phyloP scores from a whole-genome alignment of 2,797 vertebrate genomes.

The Rhyacichthys aspro region DNA sequence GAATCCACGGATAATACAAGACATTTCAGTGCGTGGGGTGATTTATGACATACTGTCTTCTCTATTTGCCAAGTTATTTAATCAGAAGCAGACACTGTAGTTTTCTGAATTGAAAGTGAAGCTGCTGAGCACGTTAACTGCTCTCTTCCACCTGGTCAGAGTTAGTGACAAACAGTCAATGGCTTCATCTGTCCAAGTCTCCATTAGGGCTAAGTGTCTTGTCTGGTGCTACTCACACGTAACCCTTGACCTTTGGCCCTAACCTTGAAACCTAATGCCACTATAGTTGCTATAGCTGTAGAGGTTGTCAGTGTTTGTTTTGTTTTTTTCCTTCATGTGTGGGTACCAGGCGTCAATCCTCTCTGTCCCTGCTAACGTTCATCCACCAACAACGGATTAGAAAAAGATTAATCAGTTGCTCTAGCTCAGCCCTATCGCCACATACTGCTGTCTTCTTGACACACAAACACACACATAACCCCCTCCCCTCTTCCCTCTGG shows the following conservation, averaged over 20 bases:
- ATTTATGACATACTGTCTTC: conserved; percentile 24
- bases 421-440: conserved; percentile 30
- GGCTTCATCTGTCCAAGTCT: conserved; percentile 22
- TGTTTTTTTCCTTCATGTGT: conserved; percentile 3
- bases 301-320: not conserved
- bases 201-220: conserved; percentile 31
- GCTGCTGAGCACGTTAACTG: conserved; percentile 10
- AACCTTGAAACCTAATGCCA: conserved; percentile 44
- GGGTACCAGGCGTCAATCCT: conserved; percentile 22
- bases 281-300: conserved; percentile 22
- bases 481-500: conserved; percentile 33
- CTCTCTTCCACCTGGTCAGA: conserved; percentile 17
- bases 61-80: conserved; percentile 2
- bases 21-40: conserved; percentile 11
- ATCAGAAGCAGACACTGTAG: conserved; percentile 5
- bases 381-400: conserved; percentile 53
- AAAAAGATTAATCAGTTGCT: conserved; percentile 64
- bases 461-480: conserved; percentile 26
- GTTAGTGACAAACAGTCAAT: conserved; percentile 1
- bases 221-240: conserved; percentile 29
- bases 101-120: conserved; percentile 8
- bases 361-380: conserved; percentile 4
- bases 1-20: conserved; percentile 5
- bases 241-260: conserved; percentile 44
- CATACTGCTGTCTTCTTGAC: conserved; percentile 20